Percentiles rank a stretch among this genome's conserved stretches.
Conservation (phyloP, 2,797 vertebrate genomes). For the Chaetophractus vellerosus region DNA sequence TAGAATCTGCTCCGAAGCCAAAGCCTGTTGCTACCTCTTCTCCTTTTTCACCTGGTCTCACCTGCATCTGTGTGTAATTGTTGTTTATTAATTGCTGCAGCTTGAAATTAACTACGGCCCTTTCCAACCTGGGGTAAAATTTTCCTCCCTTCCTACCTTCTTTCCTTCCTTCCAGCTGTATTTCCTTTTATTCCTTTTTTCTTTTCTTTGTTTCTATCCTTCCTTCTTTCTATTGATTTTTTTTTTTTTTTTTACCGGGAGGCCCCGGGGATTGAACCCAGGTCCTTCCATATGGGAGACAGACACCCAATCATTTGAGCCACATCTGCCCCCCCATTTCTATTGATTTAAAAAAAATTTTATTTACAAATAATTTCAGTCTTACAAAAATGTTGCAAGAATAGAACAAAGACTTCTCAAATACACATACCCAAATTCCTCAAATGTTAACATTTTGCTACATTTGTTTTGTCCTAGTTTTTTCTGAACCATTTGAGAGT, state of each 20-base stretch:
- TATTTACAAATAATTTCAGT: not conserved
- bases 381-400: not conserved
- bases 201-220: too few relatives aligned
- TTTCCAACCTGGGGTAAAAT: not conserved
- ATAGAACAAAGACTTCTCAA: not conserved
- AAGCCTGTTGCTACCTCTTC: not conserved
- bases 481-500: not conserved
- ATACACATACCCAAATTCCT: not conserved
- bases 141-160: not conserved
- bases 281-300: too few relatives aligned
- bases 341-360: not conserved
- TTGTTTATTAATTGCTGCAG: not conserved
- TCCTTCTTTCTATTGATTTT: not conserved
- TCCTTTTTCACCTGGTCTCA: not conserved
- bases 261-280: too few relatives aligned
- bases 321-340: too few relatives aligned
- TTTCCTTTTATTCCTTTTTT: not conserved
- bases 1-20: not conserved
- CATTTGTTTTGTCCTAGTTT: not conserved
- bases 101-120: not conserved
- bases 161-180: not conserved
- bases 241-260: too few relatives aligned
- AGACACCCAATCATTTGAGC: too few relatives aligned
- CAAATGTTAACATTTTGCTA: not conserved
- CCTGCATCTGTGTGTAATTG: not conserved